phyloP scores from a whole-genome alignment of 2,797 vertebrate genomes.

The Alauda arvensis region DNA sequence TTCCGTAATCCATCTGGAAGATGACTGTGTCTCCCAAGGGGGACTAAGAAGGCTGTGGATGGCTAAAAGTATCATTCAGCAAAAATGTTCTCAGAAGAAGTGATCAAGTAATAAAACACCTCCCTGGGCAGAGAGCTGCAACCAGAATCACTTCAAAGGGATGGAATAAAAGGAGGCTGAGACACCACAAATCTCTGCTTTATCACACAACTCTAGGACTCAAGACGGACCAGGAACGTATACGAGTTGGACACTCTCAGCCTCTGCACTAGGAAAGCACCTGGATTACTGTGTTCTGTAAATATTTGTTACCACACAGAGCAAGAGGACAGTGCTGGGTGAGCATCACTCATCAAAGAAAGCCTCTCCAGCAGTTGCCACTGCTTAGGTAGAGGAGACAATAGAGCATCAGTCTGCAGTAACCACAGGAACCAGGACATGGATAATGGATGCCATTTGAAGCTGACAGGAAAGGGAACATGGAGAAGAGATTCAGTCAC shows the following conservation, averaged over 20 bases:
- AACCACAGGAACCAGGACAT: neutral
- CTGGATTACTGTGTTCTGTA: neutral
- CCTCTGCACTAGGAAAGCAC: neutral
- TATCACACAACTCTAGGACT: neutral
- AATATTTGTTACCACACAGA: neutral
- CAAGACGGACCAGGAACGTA: neutral
- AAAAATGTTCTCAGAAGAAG: slow-evolving; percentile 38
- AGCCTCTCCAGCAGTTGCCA: neutral
- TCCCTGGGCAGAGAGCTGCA: neutral
- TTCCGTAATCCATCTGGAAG: slow-evolving; percentile 30
- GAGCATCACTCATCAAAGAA: neutral
- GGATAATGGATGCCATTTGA: rapidly evolving
- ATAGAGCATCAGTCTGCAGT: neutral
- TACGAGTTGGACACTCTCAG: neutral
- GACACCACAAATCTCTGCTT: neutral
- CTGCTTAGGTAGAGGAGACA: neutral
- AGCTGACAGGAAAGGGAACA: neutral
- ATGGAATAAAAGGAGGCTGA: neutral
- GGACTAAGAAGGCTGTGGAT: neutral
- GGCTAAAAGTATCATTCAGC: neutral
- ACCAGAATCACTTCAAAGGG: neutral
- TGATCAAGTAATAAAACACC: neutral
- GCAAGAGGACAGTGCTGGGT: neutral
- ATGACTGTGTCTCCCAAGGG: slow-evolving; percentile 12
- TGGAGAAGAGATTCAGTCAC: neutral